Evolutionary conservation across 2,888 invertebrate species (phyloP), one percentile per base, ranked within the genome.

Genomic region (Zaprionus bogoriensis): DNA sequence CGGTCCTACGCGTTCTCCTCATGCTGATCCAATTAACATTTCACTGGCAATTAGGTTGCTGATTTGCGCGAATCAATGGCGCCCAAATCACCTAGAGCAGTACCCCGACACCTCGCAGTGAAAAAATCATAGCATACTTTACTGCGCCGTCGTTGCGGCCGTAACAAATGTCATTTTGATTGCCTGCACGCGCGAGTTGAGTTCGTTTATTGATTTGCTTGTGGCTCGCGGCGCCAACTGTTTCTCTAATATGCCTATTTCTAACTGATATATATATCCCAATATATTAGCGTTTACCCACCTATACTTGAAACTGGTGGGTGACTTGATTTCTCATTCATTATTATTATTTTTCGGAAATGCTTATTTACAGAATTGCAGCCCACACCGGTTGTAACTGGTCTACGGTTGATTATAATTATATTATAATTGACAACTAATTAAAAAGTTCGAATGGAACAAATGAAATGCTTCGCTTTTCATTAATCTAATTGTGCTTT

Each of bases 121-220:
- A 6, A 39, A 48, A 61, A 57, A 55, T 50, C 58, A 71, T 75
- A 65, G 61, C 62, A 62, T 62, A 51, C 52, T 74, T 74, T 55
- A 55, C 19, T 52, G 55, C 74, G 58, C 53, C 47, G n/a, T n/a
- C n/a, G n/a, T n/a, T n/a, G n/a, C n/a, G n/a, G n/a, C n/a, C n/a
- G n/a, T n/a, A 64, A 61, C 52, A 80, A 86, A 86, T 83, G 80
- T 67, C 70, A 75, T 77, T 83, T 83, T 86, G 80, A 82, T 82
- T 82, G 73, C 84, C 73, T 62, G 62, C 77, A 80, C 74, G 64
- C 75, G 60, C 59, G 3, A n/a, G 19, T 19, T 17, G n/a, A 10
- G 48, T 66, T 58, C 60, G 65, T 51, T 72, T 83, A 80, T 83
- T 80, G 83, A 80, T 80, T 80, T 83, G 50, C 50, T 25, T 14